Base-by-base conservation (phyloP, 2,113 vertebrate species). In the Mionectes macconnelli region DNA sequence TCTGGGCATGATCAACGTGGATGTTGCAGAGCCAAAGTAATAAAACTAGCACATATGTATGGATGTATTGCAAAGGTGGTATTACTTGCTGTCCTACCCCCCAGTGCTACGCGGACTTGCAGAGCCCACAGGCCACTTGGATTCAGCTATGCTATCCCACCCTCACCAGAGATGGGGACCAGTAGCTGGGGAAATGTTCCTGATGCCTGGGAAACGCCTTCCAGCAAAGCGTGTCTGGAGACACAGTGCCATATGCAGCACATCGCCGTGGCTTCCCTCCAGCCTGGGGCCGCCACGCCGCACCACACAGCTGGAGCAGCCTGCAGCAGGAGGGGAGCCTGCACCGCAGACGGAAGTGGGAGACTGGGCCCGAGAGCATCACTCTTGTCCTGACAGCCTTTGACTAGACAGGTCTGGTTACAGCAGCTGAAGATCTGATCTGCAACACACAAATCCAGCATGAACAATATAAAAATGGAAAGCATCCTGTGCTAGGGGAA, bases 401-500 rank as follows among this genome's bases (percentile, higher is more conserved):
- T 25, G 69, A 79, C 88, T 91, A 84, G 93, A 85, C 89, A 75
- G 60, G 31, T 76, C 87, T 87, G 77, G 90, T 68, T 89, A 86
- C 55, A 84, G 84, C 76, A 93, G 85, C 78, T 92, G 70, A 77
- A 59, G 60, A 8, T 64, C 89, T 85, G 92, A 90, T 86, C 92
- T 69, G 40, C 87, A 84, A 24, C 37, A 57, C 74, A 35, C 60
- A 79, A 76, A 93, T 90, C 87, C 37, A 76, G 82, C 53, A 64
- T 24, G 91, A 85, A 68, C 85, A 74, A 66, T 12, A n/a, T 59
- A 93, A 90, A 96, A 94, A 93, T 84, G 80, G 82, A 94, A 96
- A 94, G 85, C 92, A 95, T 95, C 88, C 90, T 96, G 60, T 73
- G 74, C 69, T 62, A 62, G 27, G 31, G 84, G 64, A 97, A 95